These are phyloP conservation scores for Lepetodrilus schrolli DNA, from an alignment of 2,888 invertebrate genomes.

Conservation along the genomic window DNA sequence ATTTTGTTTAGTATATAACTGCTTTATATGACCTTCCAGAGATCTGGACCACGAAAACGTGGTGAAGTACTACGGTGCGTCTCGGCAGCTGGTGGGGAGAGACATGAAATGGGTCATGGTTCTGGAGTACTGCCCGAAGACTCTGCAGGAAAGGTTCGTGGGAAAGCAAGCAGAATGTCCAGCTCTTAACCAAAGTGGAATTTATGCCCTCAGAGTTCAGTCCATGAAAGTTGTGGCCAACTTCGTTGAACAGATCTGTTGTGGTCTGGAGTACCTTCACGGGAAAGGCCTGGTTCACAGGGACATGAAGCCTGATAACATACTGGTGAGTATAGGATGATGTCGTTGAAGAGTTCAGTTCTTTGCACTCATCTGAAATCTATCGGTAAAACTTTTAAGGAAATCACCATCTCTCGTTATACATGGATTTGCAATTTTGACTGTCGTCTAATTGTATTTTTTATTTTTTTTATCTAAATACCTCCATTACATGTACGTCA, in stretches of 20 bases:
- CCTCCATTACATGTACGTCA: no score
- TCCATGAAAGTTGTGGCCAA: conserved; percentile 54
- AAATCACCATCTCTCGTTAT: no score
- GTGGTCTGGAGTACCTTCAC: conserved; percentile 63
- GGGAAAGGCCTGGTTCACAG: conserved; percentile 63
- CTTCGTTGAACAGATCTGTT: conserved; percentile 53
- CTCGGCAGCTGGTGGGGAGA: conserved; percentile 42
- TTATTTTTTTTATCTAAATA: no score
- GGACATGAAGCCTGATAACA: conserved; percentile 69
- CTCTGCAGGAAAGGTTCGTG: conserved; percentile 54
- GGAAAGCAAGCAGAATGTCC: conserved; percentile 24
- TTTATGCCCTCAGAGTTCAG: conserved; percentile 38
- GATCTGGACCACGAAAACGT: conserved; percentile 65
- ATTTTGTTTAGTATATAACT: neutral
- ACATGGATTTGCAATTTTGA: no score
- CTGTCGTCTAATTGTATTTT: no score
- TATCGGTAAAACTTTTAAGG: no score
- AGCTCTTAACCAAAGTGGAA: conserved; percentile 38
- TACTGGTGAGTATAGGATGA: conserved; percentile 69
- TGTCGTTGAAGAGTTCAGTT: no score
- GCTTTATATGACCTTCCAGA: conserved; percentile 41
- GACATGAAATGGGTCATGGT: conserved; percentile 65
- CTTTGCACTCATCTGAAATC: no score
- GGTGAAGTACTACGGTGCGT: conserved; percentile 62
- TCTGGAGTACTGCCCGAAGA: conserved; percentile 63